Percentiles rank a stretch among this genome's conserved stretches.
These are phyloP conservation scores for Arenicola marina DNA, from an alignment of 2,888 invertebrate genomes.

Conservation along the genomic window DNA sequence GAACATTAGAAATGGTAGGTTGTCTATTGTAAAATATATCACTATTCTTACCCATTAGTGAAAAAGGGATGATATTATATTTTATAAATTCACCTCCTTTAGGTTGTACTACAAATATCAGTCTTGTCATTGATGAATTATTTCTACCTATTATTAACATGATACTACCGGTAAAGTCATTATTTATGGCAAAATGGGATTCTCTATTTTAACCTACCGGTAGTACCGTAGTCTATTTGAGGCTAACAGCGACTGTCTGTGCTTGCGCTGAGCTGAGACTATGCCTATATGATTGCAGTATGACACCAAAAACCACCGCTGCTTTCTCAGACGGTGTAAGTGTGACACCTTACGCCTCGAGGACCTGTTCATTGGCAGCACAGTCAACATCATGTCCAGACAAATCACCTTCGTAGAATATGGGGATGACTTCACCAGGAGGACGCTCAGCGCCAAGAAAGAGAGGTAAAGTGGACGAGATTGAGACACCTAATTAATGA, in stretches of 20 bases:
- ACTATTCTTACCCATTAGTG: no score
- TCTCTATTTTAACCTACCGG: not conserved
- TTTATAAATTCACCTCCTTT: no score
- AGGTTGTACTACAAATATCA: not conserved
- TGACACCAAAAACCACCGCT: constrained; percentile 60
- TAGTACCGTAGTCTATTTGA: not conserved
- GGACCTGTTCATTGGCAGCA: constrained; percentile 62
- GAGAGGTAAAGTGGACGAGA: constrained; percentile 51
- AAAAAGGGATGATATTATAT: no score
- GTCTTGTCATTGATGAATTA: not conserved
- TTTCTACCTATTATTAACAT: not conserved
- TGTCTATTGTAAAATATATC: no score
- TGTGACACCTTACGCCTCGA: constrained; percentile 51
- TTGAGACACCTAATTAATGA: no score
- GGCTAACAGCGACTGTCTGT: no score
- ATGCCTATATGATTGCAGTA: no score
- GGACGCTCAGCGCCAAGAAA: constrained; percentile 50
- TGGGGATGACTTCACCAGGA: constrained; percentile 61
- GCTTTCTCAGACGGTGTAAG: constrained; percentile 60
- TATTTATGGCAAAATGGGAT: not conserved
- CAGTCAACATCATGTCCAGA: constrained; percentile 60
- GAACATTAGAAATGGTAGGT: constrained; percentile 78
- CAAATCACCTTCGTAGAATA: constrained; percentile 61
- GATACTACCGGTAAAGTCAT: not conserved
- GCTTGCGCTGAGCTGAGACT: no score